Base-by-base conservation (phyloP, 2,888 invertebrate species). In the Cryptocheilus praepositus region DNA sequence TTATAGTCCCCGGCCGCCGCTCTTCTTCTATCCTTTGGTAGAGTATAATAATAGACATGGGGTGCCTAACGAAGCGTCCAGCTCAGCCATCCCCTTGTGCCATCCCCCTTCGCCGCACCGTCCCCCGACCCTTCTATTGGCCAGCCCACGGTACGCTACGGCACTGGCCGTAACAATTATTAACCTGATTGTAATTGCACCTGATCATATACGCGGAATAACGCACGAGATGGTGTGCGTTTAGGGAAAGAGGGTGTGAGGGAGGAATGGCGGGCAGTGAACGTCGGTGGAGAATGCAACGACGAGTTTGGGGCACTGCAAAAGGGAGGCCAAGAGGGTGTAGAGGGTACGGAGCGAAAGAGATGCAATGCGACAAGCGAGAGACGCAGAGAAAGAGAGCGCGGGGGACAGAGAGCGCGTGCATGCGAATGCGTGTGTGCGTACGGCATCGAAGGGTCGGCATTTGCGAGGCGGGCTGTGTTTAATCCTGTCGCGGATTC, bases 181-280 rank as follows among this genome's bases (percentile, higher is more conserved):
- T 86, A 85, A 88, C 84, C 83, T 82, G 83, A 83, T 84, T 82
- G 83, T 83, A 86, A 86, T 87, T 86, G 84, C 87, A 84, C 84
- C 86, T 86, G 87, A 86, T 87, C 85, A 82, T 81, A 81, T 78
- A 80, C 81, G 72, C 67, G 79, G 73, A 78, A 83, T 81, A 81
- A 81, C 79, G 73, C 68, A 67, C 61, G 74, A 65, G 64, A 70
- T 71, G 64, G 67, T 75, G 59, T 66, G 65, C 36, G 49, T 57
- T 19, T 57, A 61, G 59, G 52, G 61, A 22, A 36, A 36, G 36
- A 36, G 36, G 36, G 36, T 36, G 36, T 36, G 53, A 57, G 55
- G 56, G 46, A 60, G 55, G 57, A 54, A 49, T 21, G 68, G 65
- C 3, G 28, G 54, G 36, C 36, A n/a, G 46, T 28, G 52, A 59